Conservation (phyloP, 2,888 invertebrate species). For the Tenthredo mesomela region DNA sequence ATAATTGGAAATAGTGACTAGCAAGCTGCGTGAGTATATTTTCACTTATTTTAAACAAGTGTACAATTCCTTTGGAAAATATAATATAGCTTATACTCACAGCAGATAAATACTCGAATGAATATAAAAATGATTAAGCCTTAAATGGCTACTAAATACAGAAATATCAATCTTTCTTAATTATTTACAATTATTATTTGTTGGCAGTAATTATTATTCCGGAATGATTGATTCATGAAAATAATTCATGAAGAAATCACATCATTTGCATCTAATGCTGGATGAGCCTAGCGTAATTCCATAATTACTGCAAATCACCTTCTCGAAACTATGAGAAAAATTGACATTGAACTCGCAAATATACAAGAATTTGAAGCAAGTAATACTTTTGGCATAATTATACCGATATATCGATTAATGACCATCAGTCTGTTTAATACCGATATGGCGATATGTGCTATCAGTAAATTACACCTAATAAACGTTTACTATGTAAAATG, state of each 20-base stretch:
- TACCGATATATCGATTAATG: background rate
- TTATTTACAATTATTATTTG: slow-evolving; percentile 32
- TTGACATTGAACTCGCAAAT: background rate
- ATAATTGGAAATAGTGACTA: slow-evolving; percentile 48
- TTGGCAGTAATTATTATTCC: background rate
- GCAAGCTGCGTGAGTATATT: background rate
- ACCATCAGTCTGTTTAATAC: background rate
- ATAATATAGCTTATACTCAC: background rate
- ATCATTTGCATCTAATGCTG: background rate
- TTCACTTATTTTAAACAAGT: slow-evolving; percentile 46
- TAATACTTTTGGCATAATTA: background rate
- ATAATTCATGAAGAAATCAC: background rate
- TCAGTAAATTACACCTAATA: background rate
- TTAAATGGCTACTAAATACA: background rate
- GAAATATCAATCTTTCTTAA: background rate
- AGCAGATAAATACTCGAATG: background rate
- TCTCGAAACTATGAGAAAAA: background rate
- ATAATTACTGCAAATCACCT: background rate
- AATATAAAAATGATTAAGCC: slow-evolving; percentile 19
- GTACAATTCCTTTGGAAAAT: slow-evolving; percentile 35
- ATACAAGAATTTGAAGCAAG: background rate
- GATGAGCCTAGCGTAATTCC: background rate
- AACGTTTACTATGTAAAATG: background rate
- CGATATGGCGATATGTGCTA: background rate
- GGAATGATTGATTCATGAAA: background rate